Conservation (phyloP, 1,140 invertebrate species). For the Drosophila ohnishii region DNA sequence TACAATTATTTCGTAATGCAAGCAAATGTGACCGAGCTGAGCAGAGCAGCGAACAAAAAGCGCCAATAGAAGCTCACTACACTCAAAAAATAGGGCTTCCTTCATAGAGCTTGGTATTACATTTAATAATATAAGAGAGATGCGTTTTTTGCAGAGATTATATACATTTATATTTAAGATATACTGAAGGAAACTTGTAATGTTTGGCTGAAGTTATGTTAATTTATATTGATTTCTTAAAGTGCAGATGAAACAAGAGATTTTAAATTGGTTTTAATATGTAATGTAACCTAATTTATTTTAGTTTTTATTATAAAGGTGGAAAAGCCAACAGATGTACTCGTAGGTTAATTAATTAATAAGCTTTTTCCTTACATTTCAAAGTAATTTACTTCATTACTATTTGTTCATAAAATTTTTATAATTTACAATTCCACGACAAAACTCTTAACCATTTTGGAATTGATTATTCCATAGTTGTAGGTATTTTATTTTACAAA, state of each 20-base stretch:
- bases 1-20: conserved; percentile 80
- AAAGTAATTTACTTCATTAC: no score
- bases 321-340: not conserved
- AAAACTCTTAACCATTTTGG: not conserved
- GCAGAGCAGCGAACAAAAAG: conserved; percentile 37
- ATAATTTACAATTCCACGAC: not conserved
- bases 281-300: not conserved
- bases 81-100: conserved; percentile 19
- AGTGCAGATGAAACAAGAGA: not conserved
- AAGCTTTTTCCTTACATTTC: not conserved
- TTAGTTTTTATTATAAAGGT: not conserved
- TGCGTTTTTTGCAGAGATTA: not conserved
- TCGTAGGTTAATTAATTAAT: not conserved
- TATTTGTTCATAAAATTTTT: no score
- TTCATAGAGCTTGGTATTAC: conserved; percentile 3
- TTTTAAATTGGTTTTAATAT: not conserved
- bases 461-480: no score
- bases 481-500: no score
- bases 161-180: not conserved
- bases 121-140: not conserved
- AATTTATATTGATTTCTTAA: not conserved
- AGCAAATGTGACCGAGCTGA: conserved; percentile 73
- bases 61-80: conserved; percentile 35
- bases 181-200: not conserved
- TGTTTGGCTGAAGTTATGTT: rapidly evolving